phyloP scores from a whole-genome alignment of 1,140 invertebrate genomes.

The Macrotrachela quadricornifera region DNA sequence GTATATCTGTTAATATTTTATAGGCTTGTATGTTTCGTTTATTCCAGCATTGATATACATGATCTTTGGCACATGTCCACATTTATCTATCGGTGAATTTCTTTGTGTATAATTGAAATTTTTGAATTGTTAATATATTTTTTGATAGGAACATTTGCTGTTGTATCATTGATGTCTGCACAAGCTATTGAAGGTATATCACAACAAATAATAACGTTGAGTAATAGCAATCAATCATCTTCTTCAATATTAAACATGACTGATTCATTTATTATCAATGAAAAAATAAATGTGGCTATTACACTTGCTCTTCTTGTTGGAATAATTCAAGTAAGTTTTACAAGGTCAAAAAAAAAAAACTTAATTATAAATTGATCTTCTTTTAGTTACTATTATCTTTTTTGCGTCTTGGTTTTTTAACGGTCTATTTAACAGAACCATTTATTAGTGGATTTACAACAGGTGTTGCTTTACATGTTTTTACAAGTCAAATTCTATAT shows the following conservation, averaged over 20 bases:
- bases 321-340: slow-evolving; percentile 7
- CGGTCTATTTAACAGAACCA: slow-evolving; percentile 61
- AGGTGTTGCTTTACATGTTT: slow-evolving; percentile 63
- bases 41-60: not conserved
- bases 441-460: slow-evolving; percentile 75
- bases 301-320: slow-evolving; percentile 7
- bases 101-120: not conserved
- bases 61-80: not conserved
- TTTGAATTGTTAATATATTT: not conserved
- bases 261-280: not conserved
- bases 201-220: not conserved
- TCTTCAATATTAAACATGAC: not conserved
- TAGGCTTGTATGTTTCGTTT: not conserved
- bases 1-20: too few relatives aligned
- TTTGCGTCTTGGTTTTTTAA: slow-evolving; percentile 44
- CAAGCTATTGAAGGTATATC: slow-evolving; percentile 18
- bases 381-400: slow-evolving; percentile 19
- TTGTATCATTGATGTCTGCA: slow-evolving; percentile 30
- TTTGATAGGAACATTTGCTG: slow-evolving; percentile 28
- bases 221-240: not conserved
- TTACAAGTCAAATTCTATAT: slow-evolving; percentile 70
- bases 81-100: not conserved
- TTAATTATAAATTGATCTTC: slow-evolving; percentile 28
- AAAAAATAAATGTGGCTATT: slow-evolving; percentile 2
- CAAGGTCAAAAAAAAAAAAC: slow-evolving; percentile 30